Conservation (phyloP, 1,140 invertebrate genomes). For the Zelostemma sp. region DNA sequence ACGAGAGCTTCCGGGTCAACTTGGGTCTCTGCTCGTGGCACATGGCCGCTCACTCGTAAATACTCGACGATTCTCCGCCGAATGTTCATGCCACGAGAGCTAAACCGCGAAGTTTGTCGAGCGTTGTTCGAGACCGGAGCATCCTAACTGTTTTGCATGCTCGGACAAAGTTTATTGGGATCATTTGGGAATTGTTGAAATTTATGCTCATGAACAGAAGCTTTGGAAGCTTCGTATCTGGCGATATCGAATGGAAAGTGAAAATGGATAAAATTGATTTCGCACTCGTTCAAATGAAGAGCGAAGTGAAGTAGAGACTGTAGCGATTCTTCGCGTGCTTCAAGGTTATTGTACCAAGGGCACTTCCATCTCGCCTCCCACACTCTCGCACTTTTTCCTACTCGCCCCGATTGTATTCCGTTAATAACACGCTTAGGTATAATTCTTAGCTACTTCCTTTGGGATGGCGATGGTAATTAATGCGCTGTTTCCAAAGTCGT, state of each 20-base stretch:
- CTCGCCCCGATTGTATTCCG: conserved; percentile 6
- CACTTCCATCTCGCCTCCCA: conserved; percentile 1
- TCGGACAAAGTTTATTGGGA: neutral
- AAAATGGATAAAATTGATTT: no score
- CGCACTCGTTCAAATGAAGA: no score
- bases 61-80: neutral
- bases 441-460: conserved; percentile 1
- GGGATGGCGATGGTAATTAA: neutral
- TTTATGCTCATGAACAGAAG: neutral
- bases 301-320: neutral
- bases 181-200: neutral
- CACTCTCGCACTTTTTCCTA: conserved; percentile 8
- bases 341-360: conserved; percentile 3
- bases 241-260: neutral
- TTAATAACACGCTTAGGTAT: conserved; percentile 9
- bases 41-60: neutral
- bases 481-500: conserved; percentile 1
- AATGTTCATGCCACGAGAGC: neutral
- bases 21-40: neutral
- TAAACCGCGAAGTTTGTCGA: neutral
- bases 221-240: neutral
- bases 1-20: neutral
- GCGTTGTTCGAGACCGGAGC: neutral
- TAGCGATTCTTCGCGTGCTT: neutral
- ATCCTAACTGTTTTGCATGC: neutral